Evolutionary conservation across 1,140 invertebrate species (phyloP), one percentile per base, ranked within the genome.

Genomic region (Psilanteris sp.): DNA sequence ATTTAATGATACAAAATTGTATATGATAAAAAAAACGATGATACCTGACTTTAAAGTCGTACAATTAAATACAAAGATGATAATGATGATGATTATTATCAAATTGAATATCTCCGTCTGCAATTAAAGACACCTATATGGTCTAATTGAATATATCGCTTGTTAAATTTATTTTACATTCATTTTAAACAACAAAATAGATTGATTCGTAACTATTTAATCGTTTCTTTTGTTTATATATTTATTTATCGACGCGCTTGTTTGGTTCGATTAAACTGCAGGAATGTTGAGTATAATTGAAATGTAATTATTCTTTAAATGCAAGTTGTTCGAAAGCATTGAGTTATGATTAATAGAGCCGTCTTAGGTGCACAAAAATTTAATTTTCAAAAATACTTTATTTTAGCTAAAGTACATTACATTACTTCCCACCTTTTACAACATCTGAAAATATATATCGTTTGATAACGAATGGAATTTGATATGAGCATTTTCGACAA

Each of bases 381-480:
- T 4, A 22, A 24, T 50, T 44, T 26, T 57, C 44, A 70, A 70
- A 70, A 70, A 70, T 70, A 70, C 32, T 41, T 48, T 34, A 4
- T 43, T 48, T 57, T 18, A 5, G 11, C 26, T 50, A 64, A 32
- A 39, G 29, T 32, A 39, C 36, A 10, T 41, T n/a, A n/a, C n/a
- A 13, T 41, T 37, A 13, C 34, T 24, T 43, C 20, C 9, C 32
- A 13, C 15, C 8, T 32, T 31, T 61, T 61, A 44, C 26, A 57
- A 15, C 8, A 52, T 70, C 66, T 59, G 52, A 70, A 70, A 59
- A 70, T 70, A 70, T 55, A 66, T 7, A 48, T 67, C 36, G 44
- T 62, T 41, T 9, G 10, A 20, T 3, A 34, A 50, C 34, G 37
- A 46, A 32, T 54, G 34, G 24, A 43, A 54, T 61, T 71, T 71